A percentile compares a stretch with the other conserved stretches of the same genome.
These are phyloP conservation scores for Mythimna vitellina DNA, from an alignment of 2,888 invertebrate species.

Conservation along the genomic window DNA sequence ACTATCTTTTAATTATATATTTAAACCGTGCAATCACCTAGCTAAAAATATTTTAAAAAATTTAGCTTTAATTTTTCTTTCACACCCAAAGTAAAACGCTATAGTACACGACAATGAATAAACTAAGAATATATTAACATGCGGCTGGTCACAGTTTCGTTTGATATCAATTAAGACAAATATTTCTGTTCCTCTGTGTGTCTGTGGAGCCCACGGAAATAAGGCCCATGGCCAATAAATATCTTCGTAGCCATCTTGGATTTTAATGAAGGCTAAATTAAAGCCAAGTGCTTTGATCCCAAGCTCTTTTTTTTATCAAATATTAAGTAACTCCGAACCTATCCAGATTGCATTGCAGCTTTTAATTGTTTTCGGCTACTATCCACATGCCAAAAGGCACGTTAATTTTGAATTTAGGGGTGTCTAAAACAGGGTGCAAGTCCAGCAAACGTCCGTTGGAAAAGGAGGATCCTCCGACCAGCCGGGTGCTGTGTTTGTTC, in stretches of 20 bases:
- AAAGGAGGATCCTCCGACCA: no score
- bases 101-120: slow-evolving; percentile 14
- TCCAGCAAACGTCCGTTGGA: no score
- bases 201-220: slow-evolving; percentile 9
- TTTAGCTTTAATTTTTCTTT: not conserved
- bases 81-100: slow-evolving; percentile 2
- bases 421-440: no score
- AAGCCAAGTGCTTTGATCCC: slow-evolving; percentile 13
- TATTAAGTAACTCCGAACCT: not conserved
- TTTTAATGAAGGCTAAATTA: slow-evolving; percentile 19
- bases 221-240: slow-evolving; percentile 30
- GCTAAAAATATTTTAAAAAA: not conserved
- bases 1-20: not conserved
- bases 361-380: not conserved
- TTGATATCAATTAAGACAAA: slow-evolving; percentile 24
- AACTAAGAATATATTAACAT: slow-evolving; percentile 6
- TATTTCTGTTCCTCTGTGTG: slow-evolving; percentile 37
- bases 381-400: no score
- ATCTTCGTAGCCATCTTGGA: slow-evolving; percentile 33
- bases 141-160: slow-evolving; percentile 18
- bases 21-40: not conserved
- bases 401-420: no score
- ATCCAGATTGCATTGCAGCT: not conserved
- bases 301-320: not conserved
- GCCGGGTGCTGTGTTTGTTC: no score